A percentile compares a stretch with the other conserved stretches of the same genome.
Evolutionary conservation across 2,797 vertebrate species (phyloP).

Genomic region (Malacoraja senta): DNA sequence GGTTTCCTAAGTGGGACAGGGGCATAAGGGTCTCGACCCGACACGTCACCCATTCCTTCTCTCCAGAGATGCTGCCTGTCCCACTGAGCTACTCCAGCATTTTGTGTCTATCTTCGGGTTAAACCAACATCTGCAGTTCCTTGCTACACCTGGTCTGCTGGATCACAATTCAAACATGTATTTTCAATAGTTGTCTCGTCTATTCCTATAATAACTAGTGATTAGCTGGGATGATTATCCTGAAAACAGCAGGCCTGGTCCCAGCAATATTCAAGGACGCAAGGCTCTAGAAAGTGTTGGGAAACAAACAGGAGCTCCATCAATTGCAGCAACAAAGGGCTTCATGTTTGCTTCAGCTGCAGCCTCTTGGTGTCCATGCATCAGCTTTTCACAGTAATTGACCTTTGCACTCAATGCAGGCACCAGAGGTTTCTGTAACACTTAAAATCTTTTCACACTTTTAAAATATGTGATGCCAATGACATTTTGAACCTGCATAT

Average conservation of each 20-base stretch:
- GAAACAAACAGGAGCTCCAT: background rate
- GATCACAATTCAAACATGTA: background rate
- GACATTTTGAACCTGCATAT: background rate
- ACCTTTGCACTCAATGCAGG: background rate
- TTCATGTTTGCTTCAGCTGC: background rate
- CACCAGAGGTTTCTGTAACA: background rate
- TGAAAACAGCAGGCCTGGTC: background rate
- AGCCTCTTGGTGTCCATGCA: background rate
- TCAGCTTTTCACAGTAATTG: background rate
- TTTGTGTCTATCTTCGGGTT: no score
- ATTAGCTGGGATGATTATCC: background rate
- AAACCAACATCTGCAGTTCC: no score
- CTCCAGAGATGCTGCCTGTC: no score
- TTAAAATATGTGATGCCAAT: background rate
- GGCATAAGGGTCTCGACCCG: no score
- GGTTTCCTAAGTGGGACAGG: no score
- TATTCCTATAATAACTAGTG: background rate
- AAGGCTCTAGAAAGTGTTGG: background rate
- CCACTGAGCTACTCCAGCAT: no score
- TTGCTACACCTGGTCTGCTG: no score
- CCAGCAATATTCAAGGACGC: background rate
- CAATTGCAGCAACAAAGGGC: background rate
- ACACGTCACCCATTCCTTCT: no score
- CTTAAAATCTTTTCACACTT: background rate
- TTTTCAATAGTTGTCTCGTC: background rate